Evolutionary conservation across 1,140 invertebrate species (phyloP).

Genomic region (Drosophila sp.): DNA sequence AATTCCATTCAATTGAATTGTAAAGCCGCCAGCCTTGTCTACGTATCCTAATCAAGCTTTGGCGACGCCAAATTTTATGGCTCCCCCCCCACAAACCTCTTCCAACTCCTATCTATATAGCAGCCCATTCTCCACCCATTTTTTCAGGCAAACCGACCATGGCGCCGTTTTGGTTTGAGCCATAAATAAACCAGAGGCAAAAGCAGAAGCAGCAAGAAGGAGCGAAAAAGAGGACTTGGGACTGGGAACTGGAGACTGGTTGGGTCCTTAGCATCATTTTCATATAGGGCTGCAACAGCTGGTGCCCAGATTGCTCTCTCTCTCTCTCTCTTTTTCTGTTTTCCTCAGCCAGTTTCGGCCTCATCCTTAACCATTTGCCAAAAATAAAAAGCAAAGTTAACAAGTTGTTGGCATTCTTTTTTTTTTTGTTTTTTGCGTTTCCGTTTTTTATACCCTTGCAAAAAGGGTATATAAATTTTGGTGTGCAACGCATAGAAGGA

Average conservation of each 20-base stretch:
- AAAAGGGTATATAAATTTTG: no score
- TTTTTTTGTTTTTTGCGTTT: not conserved
- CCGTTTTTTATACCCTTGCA: no score
- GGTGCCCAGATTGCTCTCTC: constrained; percentile 37
- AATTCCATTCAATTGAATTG: constrained; percentile 68
- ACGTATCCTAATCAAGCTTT: constrained; percentile 58
- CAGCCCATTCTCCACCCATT: constrained; percentile 7
- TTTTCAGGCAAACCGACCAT: constrained; percentile 28
- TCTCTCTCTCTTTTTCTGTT: not conserved
- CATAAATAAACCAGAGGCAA: constrained; percentile 56
- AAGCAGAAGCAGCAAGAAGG: not conserved
- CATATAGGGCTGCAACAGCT: constrained; percentile 63
- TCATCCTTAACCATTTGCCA: constrained; percentile 26
- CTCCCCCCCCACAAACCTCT: not conserved
- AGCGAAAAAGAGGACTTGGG: not conserved
- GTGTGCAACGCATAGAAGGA: no score
- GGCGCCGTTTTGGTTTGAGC: constrained; percentile 47
- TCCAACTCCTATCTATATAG: not conserved
- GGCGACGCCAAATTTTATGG: constrained; percentile 59
- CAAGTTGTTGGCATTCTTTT: constrained; percentile 61
- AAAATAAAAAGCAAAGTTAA: constrained; percentile 79
- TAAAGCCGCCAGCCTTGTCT: constrained; percentile 22
- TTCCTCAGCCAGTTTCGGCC: not conserved
- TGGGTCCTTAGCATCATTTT: constrained; percentile 38
- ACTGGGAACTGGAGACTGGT: not conserved